phyloP scores from a whole-genome alignment of 2,888 invertebrate genomes.

The Argynnis bischoffii region DNA sequence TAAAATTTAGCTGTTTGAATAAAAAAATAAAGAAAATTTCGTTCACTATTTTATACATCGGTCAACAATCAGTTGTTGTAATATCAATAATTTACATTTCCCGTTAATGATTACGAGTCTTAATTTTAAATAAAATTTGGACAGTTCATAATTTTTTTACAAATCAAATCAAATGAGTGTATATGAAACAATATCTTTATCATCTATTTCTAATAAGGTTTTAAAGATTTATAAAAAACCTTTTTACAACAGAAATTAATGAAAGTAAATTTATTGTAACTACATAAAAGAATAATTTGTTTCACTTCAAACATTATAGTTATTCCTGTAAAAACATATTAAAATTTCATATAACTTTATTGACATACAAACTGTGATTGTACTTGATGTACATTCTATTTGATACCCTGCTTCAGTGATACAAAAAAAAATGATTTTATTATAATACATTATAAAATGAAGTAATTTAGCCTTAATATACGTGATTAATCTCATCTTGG shows the following conservation, averaged over 20 bases:
- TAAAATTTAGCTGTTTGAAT: conserved; percentile 29
- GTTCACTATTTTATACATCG: background rate
- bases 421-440: conserved; percentile 9
- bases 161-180: too few relatives aligned
- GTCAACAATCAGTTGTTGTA: too few relatives aligned
- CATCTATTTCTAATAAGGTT: too few relatives aligned
- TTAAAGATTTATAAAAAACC: too few relatives aligned
- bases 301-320: background rate
- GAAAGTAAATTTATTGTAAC: too few relatives aligned
- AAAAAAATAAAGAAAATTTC: conserved; percentile 13
- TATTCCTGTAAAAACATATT: conserved; percentile 5
- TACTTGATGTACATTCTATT: conserved; percentile 13
- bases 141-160: too few relatives aligned
- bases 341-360: conserved; percentile 16
- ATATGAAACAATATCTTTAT: too few relatives aligned
- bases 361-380: conserved; percentile 14
- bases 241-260: too few relatives aligned
- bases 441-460: conserved; percentile 13
- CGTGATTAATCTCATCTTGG: too few relatives aligned
- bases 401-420: conserved; percentile 21
- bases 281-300: background rate
- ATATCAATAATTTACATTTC: too few relatives aligned
- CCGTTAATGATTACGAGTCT: too few relatives aligned
- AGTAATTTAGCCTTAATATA: conserved; percentile 9
- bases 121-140: too few relatives aligned